Evolutionary conservation across 2,797 vertebrate genomes (phyloP), one percentile per base, ranked within the genome.

Genomic region (Saxicola maurus): DNA sequence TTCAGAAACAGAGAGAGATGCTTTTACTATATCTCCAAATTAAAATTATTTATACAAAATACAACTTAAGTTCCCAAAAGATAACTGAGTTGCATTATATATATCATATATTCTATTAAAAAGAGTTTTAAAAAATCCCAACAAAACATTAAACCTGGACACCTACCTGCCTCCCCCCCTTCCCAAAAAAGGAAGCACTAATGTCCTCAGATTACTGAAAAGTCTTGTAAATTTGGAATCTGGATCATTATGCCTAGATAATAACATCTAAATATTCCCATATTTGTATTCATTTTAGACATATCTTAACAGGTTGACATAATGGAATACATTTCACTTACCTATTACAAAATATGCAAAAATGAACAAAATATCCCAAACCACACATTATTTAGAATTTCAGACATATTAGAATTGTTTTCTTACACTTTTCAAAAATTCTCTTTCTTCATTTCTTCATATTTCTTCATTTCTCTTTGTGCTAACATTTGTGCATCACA

Each of bases 361-460:
- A 69, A 43, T 17, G 7, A 90, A 28, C 0, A 2, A 13, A 87
- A 42, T 8, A 79, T 35, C 28, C 7, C 16, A 62, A 67, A n/a
- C 4, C 1, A 2, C 3, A 12, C 3, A 42, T 30, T 45, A 53
- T 3, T 6, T 5, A 56, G 43, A 42, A 43, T 9, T 9, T 33
- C 2, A 51, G 11, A 28, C 31, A 19, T 35, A 74, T 20, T 4
- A n/a, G 4, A 46, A 51, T 52, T 80, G 4, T 72, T 90, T 82
- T 72, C 33, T 84, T 79, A 66, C 21, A 73, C 37, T 60, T 40
- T 56, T 73, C 17, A 89, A 43, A 27, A 84, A 90, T 53, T 66
- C 30, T 10, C n/a, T 79, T 73, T 46, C n/a, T n/a, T n/a, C n/a
- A n/a, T n/a, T n/a, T n/a, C n/a, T n/a, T n/a, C 27, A 76, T 65